Evolutionary conservation across 2,888 invertebrate species (phyloP).

Genomic region (Chrysolina haemoptera): DNA sequence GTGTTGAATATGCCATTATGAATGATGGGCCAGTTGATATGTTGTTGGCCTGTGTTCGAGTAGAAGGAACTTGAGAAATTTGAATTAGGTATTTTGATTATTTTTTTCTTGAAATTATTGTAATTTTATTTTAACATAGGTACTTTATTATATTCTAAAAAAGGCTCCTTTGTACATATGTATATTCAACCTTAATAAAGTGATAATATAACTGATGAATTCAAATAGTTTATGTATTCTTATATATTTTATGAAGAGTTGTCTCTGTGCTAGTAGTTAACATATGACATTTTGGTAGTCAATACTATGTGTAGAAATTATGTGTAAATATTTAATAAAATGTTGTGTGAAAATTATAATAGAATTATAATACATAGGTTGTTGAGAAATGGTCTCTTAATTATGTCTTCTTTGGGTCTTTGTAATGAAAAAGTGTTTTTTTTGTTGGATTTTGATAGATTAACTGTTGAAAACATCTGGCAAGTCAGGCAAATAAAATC

Average conservation of each 20-base stretch:
- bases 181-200: not conserved
- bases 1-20: slow-evolving; percentile 34
- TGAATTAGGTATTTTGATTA: not conserved
- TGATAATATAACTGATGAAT: not conserved
- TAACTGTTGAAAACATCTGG: too few species aligned
- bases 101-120: not conserved
- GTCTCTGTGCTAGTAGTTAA: not conserved
- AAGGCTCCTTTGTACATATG: not conserved
- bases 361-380: not conserved
- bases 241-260: slow-evolving; percentile 11
- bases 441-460: too few species aligned
- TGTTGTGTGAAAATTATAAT: not conserved
- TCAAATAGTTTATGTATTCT: not conserved
- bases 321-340: not conserved
- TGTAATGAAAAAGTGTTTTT: too few species aligned
- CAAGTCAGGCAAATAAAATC: too few species aligned
- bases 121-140: not conserved
- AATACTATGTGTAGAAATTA: not conserved
- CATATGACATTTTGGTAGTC: not conserved
- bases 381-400: too few species aligned
- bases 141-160: not conserved
- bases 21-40: slow-evolving; percentile 33
- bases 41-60: slow-evolving; percentile 29
- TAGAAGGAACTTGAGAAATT: not conserved
- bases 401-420: too few species aligned